Conservation (phyloP, 2,113 vertebrate species). For the Petaurus breviceps region DNA sequence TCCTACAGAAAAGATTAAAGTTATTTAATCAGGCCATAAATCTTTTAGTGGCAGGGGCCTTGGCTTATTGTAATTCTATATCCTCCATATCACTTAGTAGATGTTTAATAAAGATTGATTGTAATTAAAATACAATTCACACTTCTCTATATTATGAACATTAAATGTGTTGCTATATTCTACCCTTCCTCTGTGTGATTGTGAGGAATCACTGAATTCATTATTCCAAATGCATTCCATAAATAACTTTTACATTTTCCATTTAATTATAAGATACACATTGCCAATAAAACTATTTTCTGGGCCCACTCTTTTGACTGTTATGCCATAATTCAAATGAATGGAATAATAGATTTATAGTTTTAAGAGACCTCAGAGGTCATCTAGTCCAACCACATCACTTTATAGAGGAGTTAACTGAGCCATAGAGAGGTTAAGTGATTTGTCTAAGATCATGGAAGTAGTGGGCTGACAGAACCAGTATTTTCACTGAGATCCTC, state of each 20-base stretch:
- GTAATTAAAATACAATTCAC: not conserved
- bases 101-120: not conserved
- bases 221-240: constrained; percentile 31
- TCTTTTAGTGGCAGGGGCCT: not conserved
- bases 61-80: not conserved
- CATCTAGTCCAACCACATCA: not conserved
- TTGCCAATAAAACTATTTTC: constrained; percentile 32
- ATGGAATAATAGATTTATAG: not conserved
- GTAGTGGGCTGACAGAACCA: not conserved
- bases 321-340: not conserved
- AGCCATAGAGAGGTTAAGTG: no score
- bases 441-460: not conserved
- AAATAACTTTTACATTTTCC: constrained; percentile 45
- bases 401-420: no score
- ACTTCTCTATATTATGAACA: not conserved
- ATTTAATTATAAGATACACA: constrained; percentile 7
- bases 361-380: not conserved
- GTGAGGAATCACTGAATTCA: constrained; percentile 31
- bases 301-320: not conserved
- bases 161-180: not conserved
- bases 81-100: not conserved
- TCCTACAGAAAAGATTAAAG: not conserved
- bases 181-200: not conserved
- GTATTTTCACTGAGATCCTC: not conserved
- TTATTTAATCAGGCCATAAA: not conserved